Evolutionary conservation across 2,888 invertebrate species (phyloP), one percentile per base, ranked within the genome.

Genomic region (Nomada fucata): DNA sequence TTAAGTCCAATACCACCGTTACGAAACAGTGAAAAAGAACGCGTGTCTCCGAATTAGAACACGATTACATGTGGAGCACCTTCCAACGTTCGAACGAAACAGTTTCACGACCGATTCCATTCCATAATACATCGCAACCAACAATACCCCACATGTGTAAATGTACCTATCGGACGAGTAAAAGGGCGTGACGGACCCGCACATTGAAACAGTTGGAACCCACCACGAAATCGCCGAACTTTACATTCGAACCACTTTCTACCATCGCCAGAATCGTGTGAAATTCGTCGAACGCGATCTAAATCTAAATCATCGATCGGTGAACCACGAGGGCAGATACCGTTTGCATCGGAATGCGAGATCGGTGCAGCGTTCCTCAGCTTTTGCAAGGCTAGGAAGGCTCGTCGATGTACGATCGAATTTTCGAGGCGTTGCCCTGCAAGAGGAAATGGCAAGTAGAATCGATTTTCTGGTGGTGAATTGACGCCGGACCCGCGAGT

Each of bases 301-400:
- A 61, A 75, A 75, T 64, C 69, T 64, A 70, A 76, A 79, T 70
- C 71, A 70, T 72, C 61, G 55, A 50, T 52, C 57, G 63, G 18
- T 4, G 26, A 23, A n/a, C 42, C 50, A 36, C 23, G 57, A 42
- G 61, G 57, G 18, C n/a, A 26, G 57, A 55, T 68, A 71, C n/a
- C 55, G 42, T 67, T 80, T 76, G 78, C 76, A 80, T 83, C 47
- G 69, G 72, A 82, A 86, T 74, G 72, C 29, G 42, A 57, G n/a
- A 36, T 0, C 18, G 47, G 57, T 23, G 57, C 57, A 13, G 26
- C 36, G 29, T 60, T 44, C 23, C 20, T 23, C n/a, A 20, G 10
- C 52, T 81, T 82, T 76, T 76, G 74, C 18, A 72, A 79, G 18
- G 23, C n/a, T 36, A 65, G 15, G 57, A 53, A 13, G 36, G 50